Conservation (phyloP, 2,797 vertebrate genomes). For the Onychomys torridus region DNA sequence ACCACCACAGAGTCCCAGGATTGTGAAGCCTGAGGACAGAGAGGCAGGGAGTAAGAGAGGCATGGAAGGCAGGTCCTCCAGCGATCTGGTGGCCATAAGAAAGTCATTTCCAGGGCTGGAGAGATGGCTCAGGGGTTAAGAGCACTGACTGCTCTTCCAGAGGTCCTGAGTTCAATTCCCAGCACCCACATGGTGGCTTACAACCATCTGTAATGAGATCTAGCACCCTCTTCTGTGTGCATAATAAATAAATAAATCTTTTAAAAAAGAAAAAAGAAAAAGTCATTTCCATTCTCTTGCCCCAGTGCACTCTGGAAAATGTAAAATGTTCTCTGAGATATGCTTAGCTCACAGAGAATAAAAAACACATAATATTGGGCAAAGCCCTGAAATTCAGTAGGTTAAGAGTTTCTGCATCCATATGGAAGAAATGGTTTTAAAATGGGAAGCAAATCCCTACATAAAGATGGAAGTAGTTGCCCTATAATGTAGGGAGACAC, state of each 20-base stretch:
- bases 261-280: no score
- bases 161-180: no score
- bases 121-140: no score
- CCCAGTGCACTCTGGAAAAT: constrained; percentile 13
- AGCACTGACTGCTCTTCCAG: no score
- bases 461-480: neutral
- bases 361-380: neutral
- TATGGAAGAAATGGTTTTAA: neutral
- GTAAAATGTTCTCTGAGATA: constrained; percentile 35
- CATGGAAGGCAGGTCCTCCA: neutral
- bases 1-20: neutral
- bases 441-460: neutral
- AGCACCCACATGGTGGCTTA: no score
- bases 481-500: neutral
- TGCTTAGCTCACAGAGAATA: constrained; percentile 18
- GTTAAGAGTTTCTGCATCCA: neutral
- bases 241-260: no score
- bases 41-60: neutral
- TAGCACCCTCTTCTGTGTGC: no score
- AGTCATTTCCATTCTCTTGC: neutral
- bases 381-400: neutral
- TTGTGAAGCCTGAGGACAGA: neutral
- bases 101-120: neutral
- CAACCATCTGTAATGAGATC: no score
- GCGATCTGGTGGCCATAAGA: neutral